These are phyloP conservation scores for Phodopus roborovskii DNA, from an alignment of 2,113 vertebrate genomes.

Conservation along the genomic window DNA sequence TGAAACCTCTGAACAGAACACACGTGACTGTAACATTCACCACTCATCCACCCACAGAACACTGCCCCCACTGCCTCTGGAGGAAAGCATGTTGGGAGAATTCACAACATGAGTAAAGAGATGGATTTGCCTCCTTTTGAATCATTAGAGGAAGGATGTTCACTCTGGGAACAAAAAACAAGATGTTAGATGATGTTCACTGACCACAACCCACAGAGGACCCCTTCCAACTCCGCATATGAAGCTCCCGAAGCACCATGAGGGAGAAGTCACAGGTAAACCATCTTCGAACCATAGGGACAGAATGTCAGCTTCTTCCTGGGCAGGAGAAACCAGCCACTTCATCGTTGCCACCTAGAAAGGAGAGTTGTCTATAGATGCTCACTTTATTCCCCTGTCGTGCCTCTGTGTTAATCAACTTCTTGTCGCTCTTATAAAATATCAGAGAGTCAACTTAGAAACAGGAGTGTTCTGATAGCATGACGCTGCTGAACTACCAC, in stretches of 20 bases:
- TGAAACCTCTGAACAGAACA: background rate
- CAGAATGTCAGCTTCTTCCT: fast-evolving
- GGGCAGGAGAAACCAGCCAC: background rate
- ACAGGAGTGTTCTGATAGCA: background rate
- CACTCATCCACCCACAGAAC: background rate
- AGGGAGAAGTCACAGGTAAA: background rate
- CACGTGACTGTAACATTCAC: background rate
- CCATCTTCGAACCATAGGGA: background rate
- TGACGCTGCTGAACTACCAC: background rate
- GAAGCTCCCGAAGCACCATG: fast-evolving
- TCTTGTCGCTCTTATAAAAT: background rate
- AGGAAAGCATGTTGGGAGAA: background rate
- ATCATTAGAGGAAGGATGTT: background rate
- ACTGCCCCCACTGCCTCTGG: background rate
- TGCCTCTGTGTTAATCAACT: background rate
- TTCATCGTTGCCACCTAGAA: background rate
- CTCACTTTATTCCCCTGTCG: background rate
- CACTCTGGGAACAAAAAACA: background rate
- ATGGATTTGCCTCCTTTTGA: background rate
- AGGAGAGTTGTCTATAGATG: background rate
- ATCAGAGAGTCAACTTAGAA: background rate
- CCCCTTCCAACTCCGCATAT: fast-evolving
- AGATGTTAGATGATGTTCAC: background rate
- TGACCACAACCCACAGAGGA: background rate
- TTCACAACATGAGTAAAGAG: background rate